A percentile compares a stretch with the other conserved stretches of the same genome.
Conservation (phyloP, 2,888 invertebrate species). For the Diarsia rubi region DNA sequence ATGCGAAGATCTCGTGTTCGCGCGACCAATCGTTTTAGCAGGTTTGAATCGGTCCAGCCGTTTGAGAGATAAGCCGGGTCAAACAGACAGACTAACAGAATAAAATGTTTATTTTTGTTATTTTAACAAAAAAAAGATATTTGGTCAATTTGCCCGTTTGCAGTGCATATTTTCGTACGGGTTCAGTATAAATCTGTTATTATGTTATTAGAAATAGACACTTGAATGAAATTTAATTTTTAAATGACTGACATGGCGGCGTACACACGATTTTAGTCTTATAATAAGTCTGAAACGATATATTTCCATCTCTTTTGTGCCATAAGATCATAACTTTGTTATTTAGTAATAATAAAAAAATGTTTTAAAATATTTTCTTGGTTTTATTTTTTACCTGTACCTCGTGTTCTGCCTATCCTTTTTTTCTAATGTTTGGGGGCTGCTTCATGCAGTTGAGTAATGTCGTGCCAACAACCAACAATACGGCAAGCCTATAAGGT, state of each 20-base stretch:
- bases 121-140: too few relatives aligned
- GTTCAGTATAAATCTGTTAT: too few relatives aligned
- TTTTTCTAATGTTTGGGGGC: too few relatives aligned
- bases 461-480: too few relatives aligned
- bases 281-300: conserved; percentile 63
- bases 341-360: conserved; percentile 77
- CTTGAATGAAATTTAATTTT: too few relatives aligned
- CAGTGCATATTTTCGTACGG: too few relatives aligned
- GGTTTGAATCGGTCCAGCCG: neutral
- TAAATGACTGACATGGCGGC: conserved; percentile 25
- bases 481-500: too few relatives aligned
- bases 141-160: too few relatives aligned
- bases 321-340: conserved; percentile 77
- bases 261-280: conserved; percentile 56
- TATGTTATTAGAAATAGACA: too few relatives aligned
- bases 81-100: too few relatives aligned
- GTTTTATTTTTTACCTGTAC: conserved; percentile 46
- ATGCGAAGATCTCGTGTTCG: neutral
- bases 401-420: neutral
- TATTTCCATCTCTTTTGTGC: conserved; percentile 73
- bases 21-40: neutral
- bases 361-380: conserved; percentile 72
- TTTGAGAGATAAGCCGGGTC: too few relatives aligned
- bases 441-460: neutral
- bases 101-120: too few relatives aligned